These are phyloP conservation scores for Drosophila histrio DNA, from an alignment of 2,888 invertebrate genomes.

Conservation along the genomic window DNA sequence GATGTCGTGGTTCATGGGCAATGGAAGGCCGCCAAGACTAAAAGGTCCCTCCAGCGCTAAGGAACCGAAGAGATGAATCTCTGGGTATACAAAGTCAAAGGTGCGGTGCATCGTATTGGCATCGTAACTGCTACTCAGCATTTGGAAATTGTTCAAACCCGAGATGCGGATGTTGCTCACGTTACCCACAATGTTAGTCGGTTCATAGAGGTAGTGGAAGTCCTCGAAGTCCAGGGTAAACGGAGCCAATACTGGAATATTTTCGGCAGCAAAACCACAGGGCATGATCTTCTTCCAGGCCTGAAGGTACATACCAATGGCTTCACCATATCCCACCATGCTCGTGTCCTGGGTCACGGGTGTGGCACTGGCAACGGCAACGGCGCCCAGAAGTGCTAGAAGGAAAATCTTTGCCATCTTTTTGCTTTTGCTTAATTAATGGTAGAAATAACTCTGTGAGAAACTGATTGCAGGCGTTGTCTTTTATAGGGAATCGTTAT, in stretches of 20 bases:
- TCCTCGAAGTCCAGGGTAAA: constrained; percentile 29
- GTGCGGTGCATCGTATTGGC: constrained; percentile 39
- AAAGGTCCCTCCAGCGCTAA: constrained; percentile 47
- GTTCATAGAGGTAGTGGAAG: constrained; percentile 21
- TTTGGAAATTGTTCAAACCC: constrained; percentile 61
- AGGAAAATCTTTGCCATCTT: constrained; percentile 14
- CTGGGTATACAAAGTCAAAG: constrained; percentile 63
- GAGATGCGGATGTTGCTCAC: constrained; percentile 61
- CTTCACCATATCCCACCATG: constrained; percentile 44
- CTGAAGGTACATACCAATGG: constrained; percentile 44
- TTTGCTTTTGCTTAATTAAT: neutral
- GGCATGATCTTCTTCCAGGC: constrained; percentile 70
- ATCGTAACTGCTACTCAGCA: constrained; percentile 56
- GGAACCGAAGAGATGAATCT: constrained; percentile 64
- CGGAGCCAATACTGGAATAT: constrained; percentile 70
- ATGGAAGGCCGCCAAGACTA: constrained; percentile 40
- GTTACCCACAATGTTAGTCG: constrained; percentile 53
- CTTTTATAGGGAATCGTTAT: constrained; percentile 17
- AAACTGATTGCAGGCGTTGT: neutral
- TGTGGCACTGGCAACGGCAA: constrained; percentile 17
- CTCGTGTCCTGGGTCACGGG: constrained; percentile 32
- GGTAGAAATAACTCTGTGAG: constrained; percentile 17
- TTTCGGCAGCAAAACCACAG: constrained; percentile 64
- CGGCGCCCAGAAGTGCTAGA: constrained; percentile 40
- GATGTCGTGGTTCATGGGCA: constrained; percentile 39